phyloP scores from a whole-genome alignment of 2,888 invertebrate genomes.

The Thymelicus lineola region DNA sequence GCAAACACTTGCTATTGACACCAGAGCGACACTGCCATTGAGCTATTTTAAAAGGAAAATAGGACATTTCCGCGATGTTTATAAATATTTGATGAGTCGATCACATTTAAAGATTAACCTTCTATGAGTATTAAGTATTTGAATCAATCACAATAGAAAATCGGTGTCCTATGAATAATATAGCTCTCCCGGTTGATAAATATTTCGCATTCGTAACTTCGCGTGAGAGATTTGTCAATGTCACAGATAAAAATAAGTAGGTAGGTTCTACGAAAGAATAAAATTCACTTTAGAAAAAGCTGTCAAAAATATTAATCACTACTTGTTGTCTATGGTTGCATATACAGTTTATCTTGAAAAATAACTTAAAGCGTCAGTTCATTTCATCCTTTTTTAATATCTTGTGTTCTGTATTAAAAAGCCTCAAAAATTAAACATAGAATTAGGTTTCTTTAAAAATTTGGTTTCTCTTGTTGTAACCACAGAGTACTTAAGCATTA shows the following conservation, averaged over 20 bases:
- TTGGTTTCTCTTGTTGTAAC: too few species aligned
- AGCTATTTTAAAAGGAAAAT: conserved; percentile 57
- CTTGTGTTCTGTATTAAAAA: too few species aligned
- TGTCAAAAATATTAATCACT: background rate
- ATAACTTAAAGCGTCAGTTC: too few species aligned
- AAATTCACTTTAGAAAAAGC: background rate
- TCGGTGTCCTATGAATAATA: conserved; percentile 42
- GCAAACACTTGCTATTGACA: conserved; percentile 69
- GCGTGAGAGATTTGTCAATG: conserved; percentile 41
- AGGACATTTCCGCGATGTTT: conserved; percentile 58
- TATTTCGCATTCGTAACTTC: conserved; percentile 38
- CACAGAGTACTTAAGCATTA: too few species aligned
- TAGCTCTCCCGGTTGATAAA: conserved; percentile 46
- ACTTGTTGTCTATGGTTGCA: background rate
- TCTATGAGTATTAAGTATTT: conserved; percentile 8
- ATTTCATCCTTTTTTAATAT: too few species aligned
- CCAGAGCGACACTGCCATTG: conserved; percentile 70
- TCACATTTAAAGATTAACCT: conserved; percentile 1
- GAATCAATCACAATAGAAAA: conserved; percentile 42
- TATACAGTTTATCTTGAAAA: too few species aligned
- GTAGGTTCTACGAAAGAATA: background rate
- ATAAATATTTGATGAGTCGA: conserved; percentile 35
- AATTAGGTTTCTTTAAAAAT: too few species aligned
- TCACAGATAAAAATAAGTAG: conserved; percentile 39
- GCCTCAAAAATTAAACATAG: too few species aligned